phyloP scores from a whole-genome alignment of 2,113 vertebrate species.

The Myotis yumanensis region DNA sequence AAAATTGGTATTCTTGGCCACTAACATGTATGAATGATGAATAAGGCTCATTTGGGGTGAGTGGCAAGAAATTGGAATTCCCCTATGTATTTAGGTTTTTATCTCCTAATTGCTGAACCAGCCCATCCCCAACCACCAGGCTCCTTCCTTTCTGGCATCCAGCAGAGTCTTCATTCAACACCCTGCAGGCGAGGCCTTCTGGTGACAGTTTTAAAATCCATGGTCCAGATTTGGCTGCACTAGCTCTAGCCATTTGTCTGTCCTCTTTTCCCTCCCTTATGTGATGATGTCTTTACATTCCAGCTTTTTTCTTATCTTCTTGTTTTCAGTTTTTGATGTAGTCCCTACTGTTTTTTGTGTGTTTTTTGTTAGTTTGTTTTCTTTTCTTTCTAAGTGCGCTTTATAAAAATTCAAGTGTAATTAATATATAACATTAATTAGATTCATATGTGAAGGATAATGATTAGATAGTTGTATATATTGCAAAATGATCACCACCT shows the following conservation, averaged over 20 bases:
- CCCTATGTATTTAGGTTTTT: not conserved
- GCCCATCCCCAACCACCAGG: accelerated
- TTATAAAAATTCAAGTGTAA: not conserved
- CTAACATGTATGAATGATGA: not conserved
- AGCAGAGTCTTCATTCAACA: not conserved
- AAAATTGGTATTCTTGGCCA: not conserved
- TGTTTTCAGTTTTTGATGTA: not conserved
- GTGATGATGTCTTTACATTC: not conserved
- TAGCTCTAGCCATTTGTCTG: not conserved
- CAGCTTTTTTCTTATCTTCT: not conserved
- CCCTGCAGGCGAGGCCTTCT: not conserved
- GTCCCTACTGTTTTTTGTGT: not conserved
- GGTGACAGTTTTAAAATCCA: not conserved
- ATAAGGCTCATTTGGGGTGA: not conserved
- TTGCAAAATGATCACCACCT: not conserved
- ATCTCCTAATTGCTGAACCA: not conserved
- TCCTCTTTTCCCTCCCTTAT: not conserved
- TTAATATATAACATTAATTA: not conserved
- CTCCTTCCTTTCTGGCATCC: not conserved
- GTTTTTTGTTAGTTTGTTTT: not conserved
- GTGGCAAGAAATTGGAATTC: not conserved
- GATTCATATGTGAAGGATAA: not conserved
- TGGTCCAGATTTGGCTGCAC: not conserved
- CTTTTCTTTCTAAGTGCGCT: not conserved
- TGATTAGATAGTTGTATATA: not conserved